A percentile compares a stretch with the other conserved stretches of the same genome.
These are phyloP conservation scores for Lophius americanus DNA, from an alignment of 2,797 vertebrate genomes.

Conservation along the genomic window DNA sequence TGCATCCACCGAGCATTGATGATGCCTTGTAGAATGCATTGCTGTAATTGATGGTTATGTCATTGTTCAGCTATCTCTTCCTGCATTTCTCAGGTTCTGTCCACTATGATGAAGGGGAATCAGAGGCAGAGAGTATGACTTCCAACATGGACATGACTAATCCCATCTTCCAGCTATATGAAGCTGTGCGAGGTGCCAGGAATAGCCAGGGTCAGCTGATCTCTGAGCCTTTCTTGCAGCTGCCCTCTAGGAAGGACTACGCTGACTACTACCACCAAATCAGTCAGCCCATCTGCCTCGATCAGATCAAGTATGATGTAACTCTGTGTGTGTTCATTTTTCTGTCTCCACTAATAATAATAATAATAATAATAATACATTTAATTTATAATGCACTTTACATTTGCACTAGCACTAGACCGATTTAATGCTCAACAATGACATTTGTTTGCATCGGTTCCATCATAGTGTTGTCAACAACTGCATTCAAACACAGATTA, in stretches of 20 bases:
- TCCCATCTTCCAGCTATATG: constrained; percentile 96
- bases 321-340: constrained; percentile 1
- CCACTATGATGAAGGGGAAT: constrained; percentile 96
- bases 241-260: constrained; percentile 97
- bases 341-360: not conserved
- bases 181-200: constrained; percentile 91
- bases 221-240: constrained; percentile 95
- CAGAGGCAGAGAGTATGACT: constrained; percentile 94
- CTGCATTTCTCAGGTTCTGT: constrained; percentile 82
- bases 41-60: not conserved
- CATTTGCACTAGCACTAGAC: not conserved
- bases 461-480: not conserved
- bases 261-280: constrained; percentile 98
- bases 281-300: constrained; percentile 91
- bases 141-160: constrained; percentile 95
- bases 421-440: not conserved
- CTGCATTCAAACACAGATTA: not conserved
- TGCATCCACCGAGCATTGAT: not conserved
- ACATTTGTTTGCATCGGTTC: not conserved
- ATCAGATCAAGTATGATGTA: constrained; percentile 91
- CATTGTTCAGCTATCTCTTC: not conserved
- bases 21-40: too few relatives aligned
- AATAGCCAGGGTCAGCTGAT: constrained; percentile 97
- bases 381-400: too few relatives aligned
- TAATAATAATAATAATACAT: too few relatives aligned